Evolutionary conservation across 2,113 vertebrate genomes (phyloP).

Genomic region (Erinaceus europaeus): DNA sequence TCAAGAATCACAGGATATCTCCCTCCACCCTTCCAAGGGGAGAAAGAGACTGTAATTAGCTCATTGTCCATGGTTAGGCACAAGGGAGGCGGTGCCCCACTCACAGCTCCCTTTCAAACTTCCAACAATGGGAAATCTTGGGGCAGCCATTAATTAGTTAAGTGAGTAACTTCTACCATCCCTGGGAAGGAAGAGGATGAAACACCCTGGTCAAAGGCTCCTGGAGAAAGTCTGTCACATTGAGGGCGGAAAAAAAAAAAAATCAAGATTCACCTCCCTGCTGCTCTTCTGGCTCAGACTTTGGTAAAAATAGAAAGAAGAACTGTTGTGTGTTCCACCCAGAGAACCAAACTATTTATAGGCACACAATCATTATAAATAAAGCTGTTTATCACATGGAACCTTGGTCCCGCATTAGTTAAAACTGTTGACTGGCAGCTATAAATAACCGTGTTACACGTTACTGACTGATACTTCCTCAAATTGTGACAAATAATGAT

Average conservation of each 20-base stretch:
- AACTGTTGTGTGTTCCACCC: background rate
- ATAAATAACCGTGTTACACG: constrained; percentile 67
- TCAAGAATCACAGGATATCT: constrained; percentile 60
- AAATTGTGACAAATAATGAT: constrained; percentile 77
- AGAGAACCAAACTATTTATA: constrained; percentile 62
- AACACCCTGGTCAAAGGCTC: background rate
- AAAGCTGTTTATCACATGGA: constrained; percentile 60
- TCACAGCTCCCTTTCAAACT: background rate
- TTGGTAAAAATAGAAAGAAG: background rate
- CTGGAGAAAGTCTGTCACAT: background rate
- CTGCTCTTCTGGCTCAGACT: background rate
- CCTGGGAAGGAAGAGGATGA: constrained; percentile 16
- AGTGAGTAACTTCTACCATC: constrained; percentile 10
- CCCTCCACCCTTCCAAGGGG: constrained; percentile 13
- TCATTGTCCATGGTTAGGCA: constrained; percentile 42
- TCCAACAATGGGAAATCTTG: background rate
- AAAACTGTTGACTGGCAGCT: constrained; percentile 63
- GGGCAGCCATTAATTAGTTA: constrained; percentile 57
- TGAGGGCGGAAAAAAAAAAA: too few relatives aligned
- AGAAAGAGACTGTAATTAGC: constrained; percentile 56
- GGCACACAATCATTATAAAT: constrained; percentile 66
- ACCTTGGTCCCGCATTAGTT: constrained; percentile 55
- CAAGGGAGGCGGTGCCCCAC: background rate
- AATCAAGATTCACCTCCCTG: background rate
- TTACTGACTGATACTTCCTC: constrained; percentile 68